Evolutionary conservation across 2,113 vertebrate species (phyloP), one percentile per base, ranked within the genome.

Genomic region (Pollimyrus isidori): DNA sequence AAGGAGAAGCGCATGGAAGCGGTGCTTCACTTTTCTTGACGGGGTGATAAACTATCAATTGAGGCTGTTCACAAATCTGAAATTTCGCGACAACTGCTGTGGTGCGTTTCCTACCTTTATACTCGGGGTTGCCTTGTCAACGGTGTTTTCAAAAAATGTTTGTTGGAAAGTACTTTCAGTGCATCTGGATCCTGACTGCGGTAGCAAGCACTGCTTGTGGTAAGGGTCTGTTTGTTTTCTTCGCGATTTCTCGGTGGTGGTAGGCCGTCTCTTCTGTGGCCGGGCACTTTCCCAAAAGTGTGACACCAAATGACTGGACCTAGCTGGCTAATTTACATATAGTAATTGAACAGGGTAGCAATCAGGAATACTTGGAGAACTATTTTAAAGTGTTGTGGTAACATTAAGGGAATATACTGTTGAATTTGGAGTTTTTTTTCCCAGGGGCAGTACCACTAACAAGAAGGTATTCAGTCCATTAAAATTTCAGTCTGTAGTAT

Each of bases 121-220:
- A 3, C 30, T 46, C n/a, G 69, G 53, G 52, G 19, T 9, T 80
- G 58, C 21, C 84, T 42, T 62, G 50, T 73, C 46, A 50, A 35
- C 48, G 46, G 46, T n/a, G 62, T 48, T 76, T 48, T 76, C 76
- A 89, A 83, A 23, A 90, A 83, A 92, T 92, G 91, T 88, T 65
- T 39, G 35, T 84, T 53, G 42, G 84, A 58, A 4, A 89, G 85
- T 90, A 49, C 46, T 82, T 93, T 89, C 69, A n/a, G 69, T 50
- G 92, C 53, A 1, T 88, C 50, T 90, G 90, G 89, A 92, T 92
- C 62, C 53, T 92, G 56, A 50, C 87, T 88, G 52, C 87, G n/a
- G 73, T 89, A n/a, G 86, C 69, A 26, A 45, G 86, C 83, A 87
- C 85, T 89, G 88, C 46, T 88, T 85, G n/a, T 48, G 91, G 92